Evolutionary conservation across 1,140 invertebrate species (phyloP).

Genomic region (Chrysopa pallens): DNA sequence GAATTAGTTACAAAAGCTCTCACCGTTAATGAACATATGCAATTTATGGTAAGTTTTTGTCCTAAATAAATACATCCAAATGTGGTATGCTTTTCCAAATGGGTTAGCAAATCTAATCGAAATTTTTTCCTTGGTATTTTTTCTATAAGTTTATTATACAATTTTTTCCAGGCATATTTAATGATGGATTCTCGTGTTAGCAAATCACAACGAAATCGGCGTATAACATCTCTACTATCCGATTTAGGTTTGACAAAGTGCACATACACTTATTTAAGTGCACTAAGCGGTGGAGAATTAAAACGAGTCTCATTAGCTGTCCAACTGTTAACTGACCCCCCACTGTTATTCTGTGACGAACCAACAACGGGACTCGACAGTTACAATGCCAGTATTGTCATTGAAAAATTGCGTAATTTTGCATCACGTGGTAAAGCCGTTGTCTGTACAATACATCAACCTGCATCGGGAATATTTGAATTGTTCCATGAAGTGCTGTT

Average conservation of each 20-base stretch:
- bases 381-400: conserved; percentile 54
- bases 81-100: no score
- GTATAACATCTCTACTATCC: conserved; percentile 17
- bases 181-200: conserved; percentile 21
- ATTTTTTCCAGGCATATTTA: conserved; percentile 39
- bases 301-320: conserved; percentile 69
- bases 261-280: conserved; percentile 41
- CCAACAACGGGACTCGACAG: conserved; percentile 71
- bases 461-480: conserved; percentile 66
- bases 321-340: conserved; percentile 54
- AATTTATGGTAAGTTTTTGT: conserved; percentile 54
- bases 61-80: no score
- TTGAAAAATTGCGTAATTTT: conserved; percentile 44
- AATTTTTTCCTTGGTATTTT: no score
- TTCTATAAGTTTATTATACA: conserved; percentile 45
- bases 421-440: conserved; percentile 52
- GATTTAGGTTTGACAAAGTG: conserved; percentile 51
- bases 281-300: conserved; percentile 68
- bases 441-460: conserved; percentile 75
- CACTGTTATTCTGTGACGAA: conserved; percentile 64
- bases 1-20: conserved; percentile 47
- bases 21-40: conserved; percentile 51
- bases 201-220: conserved; percentile 11
- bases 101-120: no score
- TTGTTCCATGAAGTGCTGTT: conserved; percentile 64